Conservation (phyloP, 2,797 vertebrate species). For the Acrocephalus scirpaceus region DNA sequence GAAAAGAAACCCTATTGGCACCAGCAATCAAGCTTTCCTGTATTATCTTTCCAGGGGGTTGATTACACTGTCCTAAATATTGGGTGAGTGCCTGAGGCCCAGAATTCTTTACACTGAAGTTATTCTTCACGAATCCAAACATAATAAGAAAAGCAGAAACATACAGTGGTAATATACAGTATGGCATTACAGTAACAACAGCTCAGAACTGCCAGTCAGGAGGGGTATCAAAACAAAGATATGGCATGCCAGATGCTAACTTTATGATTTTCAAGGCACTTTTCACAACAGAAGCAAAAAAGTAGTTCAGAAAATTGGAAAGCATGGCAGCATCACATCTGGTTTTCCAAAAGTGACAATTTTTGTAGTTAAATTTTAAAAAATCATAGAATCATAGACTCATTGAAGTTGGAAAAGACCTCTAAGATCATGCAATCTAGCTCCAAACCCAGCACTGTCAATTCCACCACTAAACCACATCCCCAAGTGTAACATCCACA, state of each 20-base stretch:
- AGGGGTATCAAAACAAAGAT: not conserved
- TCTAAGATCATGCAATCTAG: not conserved
- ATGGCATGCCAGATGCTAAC: not conserved
- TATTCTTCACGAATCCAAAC: not conserved
- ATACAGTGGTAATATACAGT: not conserved
- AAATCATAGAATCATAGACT: too few relatives aligned
- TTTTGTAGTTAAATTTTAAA: not conserved
- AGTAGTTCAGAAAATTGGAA: not conserved
- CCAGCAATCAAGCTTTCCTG: conserved; percentile 17
- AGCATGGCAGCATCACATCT: not conserved
- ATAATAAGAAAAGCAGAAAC: conserved; percentile 3
- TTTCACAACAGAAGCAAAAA: not conserved
- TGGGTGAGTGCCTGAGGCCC: not conserved
- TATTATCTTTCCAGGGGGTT: not conserved
- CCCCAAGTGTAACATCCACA: not conserved
- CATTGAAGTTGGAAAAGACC: not conserved
- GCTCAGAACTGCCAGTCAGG: not conserved
- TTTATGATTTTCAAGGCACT: not conserved
- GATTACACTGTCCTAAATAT: conserved; percentile 27
- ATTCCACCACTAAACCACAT: not conserved
- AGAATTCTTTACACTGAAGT: not conserved
- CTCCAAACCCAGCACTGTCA: fast-evolving
- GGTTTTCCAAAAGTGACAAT: not conserved
- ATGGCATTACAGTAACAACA: not conserved
- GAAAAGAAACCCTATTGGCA: conserved; percentile 1